Evolutionary conservation across 92 coral and sea anemone genomes (phyloP).

Genomic region (Siderastrea siderea): DNA sequence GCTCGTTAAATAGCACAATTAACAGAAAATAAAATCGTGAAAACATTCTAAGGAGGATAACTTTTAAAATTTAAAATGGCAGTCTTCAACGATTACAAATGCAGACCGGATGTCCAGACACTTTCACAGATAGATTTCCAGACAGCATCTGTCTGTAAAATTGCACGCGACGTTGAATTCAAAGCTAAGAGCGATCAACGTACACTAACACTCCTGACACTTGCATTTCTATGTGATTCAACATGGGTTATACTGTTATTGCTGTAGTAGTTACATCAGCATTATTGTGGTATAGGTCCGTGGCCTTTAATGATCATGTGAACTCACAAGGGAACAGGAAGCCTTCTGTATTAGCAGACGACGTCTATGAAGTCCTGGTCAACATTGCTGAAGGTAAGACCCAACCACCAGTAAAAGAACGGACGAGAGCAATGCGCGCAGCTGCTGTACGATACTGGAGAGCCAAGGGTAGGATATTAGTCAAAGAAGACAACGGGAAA

Average conservation of each 20-base stretch:
- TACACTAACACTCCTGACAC: background rate
- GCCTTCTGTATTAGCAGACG: slow-evolving; percentile 8
- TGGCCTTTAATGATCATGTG: background rate
- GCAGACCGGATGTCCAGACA: no score
- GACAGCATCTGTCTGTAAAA: background rate
- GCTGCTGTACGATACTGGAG: slow-evolving; percentile 57
- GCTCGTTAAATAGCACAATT: background rate
- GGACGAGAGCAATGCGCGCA: slow-evolving; percentile 32
- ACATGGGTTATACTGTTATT: background rate
- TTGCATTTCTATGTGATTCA: background rate
- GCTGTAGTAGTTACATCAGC: background rate
- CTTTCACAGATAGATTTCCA: no score
- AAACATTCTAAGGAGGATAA: background rate
- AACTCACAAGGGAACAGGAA: slow-evolving; percentile 2
- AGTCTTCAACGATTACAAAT: background rate
- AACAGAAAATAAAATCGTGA: background rate
- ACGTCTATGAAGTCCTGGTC: slow-evolving; percentile 2
- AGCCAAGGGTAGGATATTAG: slow-evolving; percentile 22
- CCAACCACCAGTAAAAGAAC: slow-evolving; percentile 42
- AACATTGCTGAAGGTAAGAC: slow-evolving; percentile 32
- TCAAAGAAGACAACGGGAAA: slow-evolving; percentile 43
- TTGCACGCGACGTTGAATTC: background rate
- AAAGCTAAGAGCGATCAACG: background rate
- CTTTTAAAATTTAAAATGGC: no score
- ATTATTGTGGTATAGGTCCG: slow-evolving; percentile 1